Conservation (phyloP, 2,113 vertebrate genomes). For the Gila orcuttii region DNA sequence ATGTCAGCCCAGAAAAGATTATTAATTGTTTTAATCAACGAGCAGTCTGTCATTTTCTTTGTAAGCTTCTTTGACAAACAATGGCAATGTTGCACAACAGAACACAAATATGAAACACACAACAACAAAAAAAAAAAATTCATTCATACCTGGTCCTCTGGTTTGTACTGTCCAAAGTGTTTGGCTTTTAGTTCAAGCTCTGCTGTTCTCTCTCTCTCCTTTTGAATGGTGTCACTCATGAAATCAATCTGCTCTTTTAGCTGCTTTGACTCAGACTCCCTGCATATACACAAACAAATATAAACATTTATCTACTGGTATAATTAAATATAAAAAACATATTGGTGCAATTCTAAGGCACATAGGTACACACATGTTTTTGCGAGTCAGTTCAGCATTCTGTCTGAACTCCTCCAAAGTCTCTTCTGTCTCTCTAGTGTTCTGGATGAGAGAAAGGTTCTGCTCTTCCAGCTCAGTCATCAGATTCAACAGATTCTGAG, state of each 20-base stretch:
- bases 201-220: slow-evolving; percentile 73
- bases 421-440: slow-evolving; percentile 81
- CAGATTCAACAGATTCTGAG: slow-evolving; percentile 84
- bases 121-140: no score
- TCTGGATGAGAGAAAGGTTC: slow-evolving; percentile 85
- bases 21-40: not conserved
- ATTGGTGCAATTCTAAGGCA: not conserved
- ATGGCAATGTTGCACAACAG: not conserved
- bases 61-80: not conserved
- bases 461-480: slow-evolving; percentile 86
- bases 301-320: not conserved
- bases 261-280: slow-evolving; percentile 79
- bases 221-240: slow-evolving; percentile 71
- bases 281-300: slow-evolving; percentile 59
- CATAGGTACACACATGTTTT: slow-evolving; percentile 74
- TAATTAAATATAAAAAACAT: not conserved
- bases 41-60: not conserved
- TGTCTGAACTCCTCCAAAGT: slow-evolving; percentile 75
- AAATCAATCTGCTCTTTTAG: slow-evolving; percentile 73
- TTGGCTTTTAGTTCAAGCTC: slow-evolving; percentile 81
- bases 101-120: not conserved
- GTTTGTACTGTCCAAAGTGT: slow-evolving; percentile 71
- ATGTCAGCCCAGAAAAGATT: not conserved
- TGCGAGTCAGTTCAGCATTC: slow-evolving; percentile 69
- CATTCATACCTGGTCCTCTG: slow-evolving; percentile 79